Evolutionary conservation across 2,888 invertebrate species (phyloP).

Genomic region (Eupeodes latifasciatus): DNA sequence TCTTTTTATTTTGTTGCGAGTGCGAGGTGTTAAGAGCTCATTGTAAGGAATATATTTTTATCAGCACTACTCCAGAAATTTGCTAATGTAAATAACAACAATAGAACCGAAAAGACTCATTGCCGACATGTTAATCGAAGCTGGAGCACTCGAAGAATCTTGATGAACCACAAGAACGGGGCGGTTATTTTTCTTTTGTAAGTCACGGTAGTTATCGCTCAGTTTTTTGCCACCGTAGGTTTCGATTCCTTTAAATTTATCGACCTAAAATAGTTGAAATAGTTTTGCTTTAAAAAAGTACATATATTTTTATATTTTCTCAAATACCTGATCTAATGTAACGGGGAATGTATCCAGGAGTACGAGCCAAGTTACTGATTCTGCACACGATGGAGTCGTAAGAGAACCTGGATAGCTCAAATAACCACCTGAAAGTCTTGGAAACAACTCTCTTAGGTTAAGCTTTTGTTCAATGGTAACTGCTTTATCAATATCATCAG

Average conservation of each 20-base stretch:
- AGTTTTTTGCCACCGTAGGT: conserved; percentile 81
- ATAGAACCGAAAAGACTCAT: conserved; percentile 46
- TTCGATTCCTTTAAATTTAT: conserved; percentile 83
- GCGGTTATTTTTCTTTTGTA: conserved; percentile 81
- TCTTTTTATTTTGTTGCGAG: conserved; percentile 1
- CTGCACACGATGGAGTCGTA: conserved; percentile 90
- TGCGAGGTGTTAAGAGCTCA: conserved; percentile 24
- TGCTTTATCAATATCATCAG: conserved; percentile 79
- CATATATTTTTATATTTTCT: background rate
- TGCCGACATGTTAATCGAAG: conserved; percentile 57
- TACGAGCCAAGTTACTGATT: conserved; percentile 91
- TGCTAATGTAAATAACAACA: conserved; percentile 65
- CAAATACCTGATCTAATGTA: conserved; percentile 84
- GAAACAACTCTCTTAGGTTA: conserved; percentile 84
- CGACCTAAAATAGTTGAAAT: conserved; percentile 79
- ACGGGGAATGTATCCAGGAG: conserved; percentile 85
- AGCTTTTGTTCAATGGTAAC: conserved; percentile 78
- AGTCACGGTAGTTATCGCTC: conserved; percentile 84
- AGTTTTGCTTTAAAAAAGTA: background rate
- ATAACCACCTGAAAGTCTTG: conserved; percentile 86
- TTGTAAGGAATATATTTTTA: background rate
- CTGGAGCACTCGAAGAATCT: conserved; percentile 39
- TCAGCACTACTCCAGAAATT: conserved; percentile 54
- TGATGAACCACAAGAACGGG: conserved; percentile 76
- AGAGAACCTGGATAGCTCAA: conserved; percentile 89